These are phyloP conservation scores for Eucera pruinosa DNA, from an alignment of 2,888 invertebrate genomes.

Conservation along the genomic window DNA sequence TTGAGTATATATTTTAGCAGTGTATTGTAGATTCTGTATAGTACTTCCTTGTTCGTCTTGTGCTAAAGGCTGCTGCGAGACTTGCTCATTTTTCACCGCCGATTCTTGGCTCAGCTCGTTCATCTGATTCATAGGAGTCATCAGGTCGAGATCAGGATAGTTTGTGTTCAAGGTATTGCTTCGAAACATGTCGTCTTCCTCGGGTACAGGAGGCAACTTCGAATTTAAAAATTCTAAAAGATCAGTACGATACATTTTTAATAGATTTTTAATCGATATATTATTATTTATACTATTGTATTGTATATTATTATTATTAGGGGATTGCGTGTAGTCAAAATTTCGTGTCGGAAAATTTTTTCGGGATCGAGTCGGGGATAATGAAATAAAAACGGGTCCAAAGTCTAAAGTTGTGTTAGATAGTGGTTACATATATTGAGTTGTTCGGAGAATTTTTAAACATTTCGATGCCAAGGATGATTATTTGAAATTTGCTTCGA, in stretches of 20 bases:
- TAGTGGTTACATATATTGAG: too few relatives aligned
- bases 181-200: constrained; percentile 85
- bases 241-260: not conserved
- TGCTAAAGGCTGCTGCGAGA: constrained; percentile 71
- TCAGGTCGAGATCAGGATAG: constrained; percentile 81
- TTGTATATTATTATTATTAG: too few relatives aligned
- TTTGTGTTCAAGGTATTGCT: constrained; percentile 72
- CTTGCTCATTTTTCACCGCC: constrained; percentile 60
- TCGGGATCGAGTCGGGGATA: too few relatives aligned
- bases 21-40: constrained; percentile 82
- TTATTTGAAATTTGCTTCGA: too few relatives aligned
- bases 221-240: constrained; percentile 86
- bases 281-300: not conserved
- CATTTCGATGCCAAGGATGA: too few relatives aligned
- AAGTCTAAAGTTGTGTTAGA: too few relatives aligned
- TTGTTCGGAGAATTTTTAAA: too few relatives aligned
- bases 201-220: constrained; percentile 87
- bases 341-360: too few relatives aligned
- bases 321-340: too few relatives aligned
- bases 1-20: constrained; percentile 81
- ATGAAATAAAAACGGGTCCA: too few relatives aligned
- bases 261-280: not conserved
- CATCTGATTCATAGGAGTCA: constrained; percentile 79
- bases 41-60: constrained; percentile 71
- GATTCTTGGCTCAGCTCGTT: constrained; percentile 68